Evolutionary conservation across 2,888 invertebrate species (phyloP).

Genomic region (Atethmia centrago): DNA sequence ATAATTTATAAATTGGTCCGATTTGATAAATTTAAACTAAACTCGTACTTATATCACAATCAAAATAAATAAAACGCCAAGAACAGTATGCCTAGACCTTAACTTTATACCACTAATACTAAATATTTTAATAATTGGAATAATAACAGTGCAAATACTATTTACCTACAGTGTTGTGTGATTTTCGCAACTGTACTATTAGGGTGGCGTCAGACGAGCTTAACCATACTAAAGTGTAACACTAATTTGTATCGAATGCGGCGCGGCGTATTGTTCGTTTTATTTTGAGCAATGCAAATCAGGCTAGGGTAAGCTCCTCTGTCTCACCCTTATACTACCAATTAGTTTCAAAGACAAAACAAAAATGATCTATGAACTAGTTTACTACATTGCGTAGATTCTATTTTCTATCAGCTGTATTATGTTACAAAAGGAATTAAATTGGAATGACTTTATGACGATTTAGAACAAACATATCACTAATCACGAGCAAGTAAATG

Average conservation of each 20-base stretch:
- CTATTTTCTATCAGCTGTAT: constrained; percentile 19
- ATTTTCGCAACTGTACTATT: constrained; percentile 3
- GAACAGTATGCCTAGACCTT: constrained; percentile 32
- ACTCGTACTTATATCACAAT: constrained; percentile 45
- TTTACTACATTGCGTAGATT: constrained; percentile 20
- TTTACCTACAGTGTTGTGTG: constrained; percentile 19
- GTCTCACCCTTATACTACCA: constrained; percentile 22
- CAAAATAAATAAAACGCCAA: constrained; percentile 50
- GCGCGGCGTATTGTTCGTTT: not conserved
- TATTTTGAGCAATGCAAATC: constrained; percentile 9
- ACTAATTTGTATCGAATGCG: constrained; percentile 12
- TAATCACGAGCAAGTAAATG: constrained; percentile 55
- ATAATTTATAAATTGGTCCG: constrained; percentile 60
- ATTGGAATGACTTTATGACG: constrained; percentile 57
- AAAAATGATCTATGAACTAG: constrained; percentile 14
- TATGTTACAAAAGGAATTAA: constrained; percentile 32
- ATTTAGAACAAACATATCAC: constrained; percentile 38
- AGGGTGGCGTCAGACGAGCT: constrained; percentile 14
- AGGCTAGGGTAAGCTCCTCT: not conserved
- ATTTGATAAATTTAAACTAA: constrained; percentile 45
- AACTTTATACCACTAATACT: constrained; percentile 8
- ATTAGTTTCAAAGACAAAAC: constrained; percentile 3
- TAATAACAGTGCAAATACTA: constrained; percentile 42
- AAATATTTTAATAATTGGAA: constrained; percentile 24
- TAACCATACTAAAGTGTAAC: constrained; percentile 4